Evolutionary conservation across 2,888 invertebrate species (phyloP).

Genomic region (Autographa gamma): DNA sequence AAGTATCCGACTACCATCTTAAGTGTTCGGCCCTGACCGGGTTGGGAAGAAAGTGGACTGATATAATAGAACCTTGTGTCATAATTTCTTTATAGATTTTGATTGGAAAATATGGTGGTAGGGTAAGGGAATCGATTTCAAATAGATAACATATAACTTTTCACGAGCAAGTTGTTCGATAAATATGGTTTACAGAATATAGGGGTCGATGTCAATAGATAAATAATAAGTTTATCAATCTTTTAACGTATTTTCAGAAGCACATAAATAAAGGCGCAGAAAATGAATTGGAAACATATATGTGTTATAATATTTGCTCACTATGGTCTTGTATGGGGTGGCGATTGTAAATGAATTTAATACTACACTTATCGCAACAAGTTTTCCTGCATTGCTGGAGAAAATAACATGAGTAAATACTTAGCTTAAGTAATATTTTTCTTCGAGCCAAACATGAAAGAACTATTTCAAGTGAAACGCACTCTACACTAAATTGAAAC

Average conservation of each 20-base stretch:
- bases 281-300: too few relatives aligned
- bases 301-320: too few relatives aligned
- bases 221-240: too few relatives aligned
- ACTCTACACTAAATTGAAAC: neutral
- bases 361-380: neutral
- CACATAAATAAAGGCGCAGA: too few relatives aligned
- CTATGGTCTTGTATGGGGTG: neutral
- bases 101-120: too few relatives aligned
- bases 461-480: neutral
- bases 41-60: conserved; percentile 17
- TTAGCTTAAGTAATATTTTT: neutral
- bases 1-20: conserved; percentile 20
- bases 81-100: neutral
- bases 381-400: neutral
- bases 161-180: too few relatives aligned
- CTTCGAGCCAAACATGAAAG: neutral
- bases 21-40: conserved; percentile 21
- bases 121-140: too few relatives aligned
- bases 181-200: too few relatives aligned
- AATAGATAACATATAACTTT: too few relatives aligned
- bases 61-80: conserved; percentile 12
- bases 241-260: too few relatives aligned
- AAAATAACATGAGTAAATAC: neutral
- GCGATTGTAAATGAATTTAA: neutral
- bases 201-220: too few relatives aligned